Base-by-base conservation (phyloP, 2,113 vertebrate species). In the Ptilorrhoa leucosticta region DNA sequence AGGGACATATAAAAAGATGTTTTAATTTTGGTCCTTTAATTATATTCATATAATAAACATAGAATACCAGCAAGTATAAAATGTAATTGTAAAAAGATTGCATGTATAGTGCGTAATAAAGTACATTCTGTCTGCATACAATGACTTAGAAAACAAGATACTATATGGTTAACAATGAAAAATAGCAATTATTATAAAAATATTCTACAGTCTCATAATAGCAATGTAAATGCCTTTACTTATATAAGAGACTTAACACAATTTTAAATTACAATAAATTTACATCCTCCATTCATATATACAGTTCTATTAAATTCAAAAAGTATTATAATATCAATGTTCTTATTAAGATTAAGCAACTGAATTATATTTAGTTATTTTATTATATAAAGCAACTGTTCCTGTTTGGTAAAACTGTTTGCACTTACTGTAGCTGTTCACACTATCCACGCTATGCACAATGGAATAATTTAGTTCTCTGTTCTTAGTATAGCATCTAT, bases 121-220 rank as follows among this genome's bases (percentile, higher is more conserved):
- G 66, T 96, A 97, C 44, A 94, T 87, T 94, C 80, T 94, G 72
- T 94, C 85, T 93, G 83, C 95, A 79, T 93, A 96, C 69, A 91
- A 93, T 97, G 97, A 94, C 95, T 95, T 97, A 93, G 96, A 98
- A 98, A 98, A 98, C 95, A 98, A 97, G 95, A 96, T 91, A 96
- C 68, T 93, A 73, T 96, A 88, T 7, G 96, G 91, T 97, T 97
- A 97, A 97, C 94, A 97, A 85, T 97, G 95, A 98, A 98, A 98
- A 98, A 97, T 96, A 97, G 86, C 70, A 97, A 97, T 97, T 96
- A 97, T 98, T 98, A 97, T 63, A 97, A 98, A 97, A 97, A 97
- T 97, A 98, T 86, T 96, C 93, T 97, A 97, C 90, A 95, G 91
- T 91, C 92, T 96, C 94, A 94, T 95, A 97, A 97, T 85, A 97